Evolutionary conservation across 2,113 vertebrate genomes (phyloP).

Genomic region (Lonchura striata): DNA sequence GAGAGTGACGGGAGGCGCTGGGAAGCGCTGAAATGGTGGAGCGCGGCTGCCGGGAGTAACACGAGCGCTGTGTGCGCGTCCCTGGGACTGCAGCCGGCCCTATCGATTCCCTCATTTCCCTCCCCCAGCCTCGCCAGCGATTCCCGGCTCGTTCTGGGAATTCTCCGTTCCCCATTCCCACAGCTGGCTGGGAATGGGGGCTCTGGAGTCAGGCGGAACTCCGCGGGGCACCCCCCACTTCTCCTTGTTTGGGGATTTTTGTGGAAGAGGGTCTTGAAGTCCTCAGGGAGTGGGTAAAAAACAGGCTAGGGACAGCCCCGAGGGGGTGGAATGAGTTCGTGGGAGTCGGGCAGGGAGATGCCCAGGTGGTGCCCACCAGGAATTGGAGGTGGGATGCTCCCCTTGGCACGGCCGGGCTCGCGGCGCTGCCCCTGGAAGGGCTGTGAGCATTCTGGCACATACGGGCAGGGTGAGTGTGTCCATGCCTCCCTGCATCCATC

Average conservation of each 20-base stretch:
- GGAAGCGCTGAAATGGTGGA: background rate
- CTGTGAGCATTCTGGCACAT: fast-evolving
- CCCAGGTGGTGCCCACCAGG: background rate
- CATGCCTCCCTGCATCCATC: fast-evolving
- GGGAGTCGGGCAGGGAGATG: background rate
- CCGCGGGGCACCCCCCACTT: background rate
- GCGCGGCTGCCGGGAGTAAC: background rate
- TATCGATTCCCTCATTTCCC: background rate
- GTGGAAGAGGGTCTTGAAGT: background rate
- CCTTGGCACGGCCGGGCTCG: fast-evolving
- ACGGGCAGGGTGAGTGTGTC: fast-evolving
- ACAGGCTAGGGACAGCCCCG: background rate
- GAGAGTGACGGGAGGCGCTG: fast-evolving
- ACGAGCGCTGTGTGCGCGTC: background rate
- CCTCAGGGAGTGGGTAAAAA: background rate
- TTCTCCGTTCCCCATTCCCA: no score
- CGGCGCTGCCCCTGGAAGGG: background rate
- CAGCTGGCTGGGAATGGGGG: background rate
- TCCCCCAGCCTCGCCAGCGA: background rate
- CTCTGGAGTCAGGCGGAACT: fast-evolving
- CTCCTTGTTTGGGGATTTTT: background rate
- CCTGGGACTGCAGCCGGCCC: background rate
- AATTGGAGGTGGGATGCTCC: background rate
- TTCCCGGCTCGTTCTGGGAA: background rate
- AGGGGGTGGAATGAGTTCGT: background rate